phyloP scores from a whole-genome alignment of 2,888 invertebrate species.

The Ophonus ardosiacus region DNA sequence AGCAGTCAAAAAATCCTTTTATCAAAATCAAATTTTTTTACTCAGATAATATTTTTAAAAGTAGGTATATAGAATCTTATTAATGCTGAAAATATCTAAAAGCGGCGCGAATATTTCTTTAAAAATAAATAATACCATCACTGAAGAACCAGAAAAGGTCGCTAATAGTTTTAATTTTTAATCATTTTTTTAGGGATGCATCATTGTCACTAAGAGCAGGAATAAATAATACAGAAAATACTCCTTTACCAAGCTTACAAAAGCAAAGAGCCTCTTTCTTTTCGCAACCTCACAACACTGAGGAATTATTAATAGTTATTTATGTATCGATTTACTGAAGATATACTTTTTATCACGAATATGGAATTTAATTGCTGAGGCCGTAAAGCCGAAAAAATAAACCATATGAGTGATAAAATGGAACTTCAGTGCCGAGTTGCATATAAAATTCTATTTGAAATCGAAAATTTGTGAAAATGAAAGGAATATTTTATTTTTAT shows the following conservation, averaged over 20 bases:
- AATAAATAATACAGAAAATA: background rate
- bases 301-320: background rate
- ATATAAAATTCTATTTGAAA: no score
- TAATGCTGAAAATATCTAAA: background rate
- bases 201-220: background rate
- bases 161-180: background rate
- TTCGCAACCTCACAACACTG: background rate
- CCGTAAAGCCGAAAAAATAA: no score
- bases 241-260: background rate
- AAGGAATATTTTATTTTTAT: no score
- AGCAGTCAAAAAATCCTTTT: background rate
- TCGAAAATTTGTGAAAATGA: no score
- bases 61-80: background rate
- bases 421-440: no score
- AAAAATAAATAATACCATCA: constrained; percentile 31
- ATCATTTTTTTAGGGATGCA: background rate
- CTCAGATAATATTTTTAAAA: background rate
- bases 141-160: background rate
- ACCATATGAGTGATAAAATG: no score
- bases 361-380: no score
- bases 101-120: background rate
- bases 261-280: constrained; percentile 12
- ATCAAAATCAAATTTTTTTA: background rate
- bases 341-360: no score
- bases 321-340: no score